These are phyloP conservation scores for Myotis davidii DNA, from an alignment of 2,113 vertebrate genomes.

Conservation along the genomic window DNA sequence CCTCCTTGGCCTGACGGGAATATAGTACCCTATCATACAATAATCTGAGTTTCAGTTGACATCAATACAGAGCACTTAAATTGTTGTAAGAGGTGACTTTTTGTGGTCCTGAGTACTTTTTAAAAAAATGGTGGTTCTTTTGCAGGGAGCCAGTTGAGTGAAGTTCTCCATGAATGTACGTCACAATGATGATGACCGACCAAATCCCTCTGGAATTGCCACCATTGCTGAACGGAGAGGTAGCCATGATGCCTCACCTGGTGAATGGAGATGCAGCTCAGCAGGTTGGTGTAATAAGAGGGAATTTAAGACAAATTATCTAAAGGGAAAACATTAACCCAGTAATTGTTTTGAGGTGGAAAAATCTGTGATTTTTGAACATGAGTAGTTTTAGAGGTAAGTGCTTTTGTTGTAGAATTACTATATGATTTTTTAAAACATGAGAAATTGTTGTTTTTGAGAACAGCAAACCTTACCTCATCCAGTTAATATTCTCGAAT, in stretches of 20 bases:
- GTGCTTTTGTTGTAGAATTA: not conserved
- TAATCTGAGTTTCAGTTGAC: not conserved
- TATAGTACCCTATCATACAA: not conserved
- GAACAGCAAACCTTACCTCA: not conserved
- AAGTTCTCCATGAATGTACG: constrained; percentile 99
- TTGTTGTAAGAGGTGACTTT: not conserved
- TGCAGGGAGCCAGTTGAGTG: constrained; percentile 92
- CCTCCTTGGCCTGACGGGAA: no score
- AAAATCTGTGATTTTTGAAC: not conserved
- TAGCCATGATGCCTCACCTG: constrained; percentile 96
- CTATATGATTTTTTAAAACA: not conserved
- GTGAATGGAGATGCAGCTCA: constrained; percentile 96
- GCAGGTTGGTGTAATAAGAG: constrained; percentile 88
- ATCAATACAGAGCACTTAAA: not conserved
- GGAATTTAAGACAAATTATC: not conserved
- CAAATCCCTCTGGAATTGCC: constrained; percentile 99
- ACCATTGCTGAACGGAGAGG: constrained; percentile 95
- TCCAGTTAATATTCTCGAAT: constrained; percentile 34
- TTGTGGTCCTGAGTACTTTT: not conserved
- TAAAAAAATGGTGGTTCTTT: constrained; percentile 68
- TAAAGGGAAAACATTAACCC: not conserved
- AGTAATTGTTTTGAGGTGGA: not conserved
- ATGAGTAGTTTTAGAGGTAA: not conserved
- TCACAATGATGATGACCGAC: constrained; percentile 99
- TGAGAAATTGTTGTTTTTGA: not conserved